These are phyloP conservation scores for Metalampra italica DNA, from an alignment of 2,888 invertebrate genomes.

Conservation along the genomic window DNA sequence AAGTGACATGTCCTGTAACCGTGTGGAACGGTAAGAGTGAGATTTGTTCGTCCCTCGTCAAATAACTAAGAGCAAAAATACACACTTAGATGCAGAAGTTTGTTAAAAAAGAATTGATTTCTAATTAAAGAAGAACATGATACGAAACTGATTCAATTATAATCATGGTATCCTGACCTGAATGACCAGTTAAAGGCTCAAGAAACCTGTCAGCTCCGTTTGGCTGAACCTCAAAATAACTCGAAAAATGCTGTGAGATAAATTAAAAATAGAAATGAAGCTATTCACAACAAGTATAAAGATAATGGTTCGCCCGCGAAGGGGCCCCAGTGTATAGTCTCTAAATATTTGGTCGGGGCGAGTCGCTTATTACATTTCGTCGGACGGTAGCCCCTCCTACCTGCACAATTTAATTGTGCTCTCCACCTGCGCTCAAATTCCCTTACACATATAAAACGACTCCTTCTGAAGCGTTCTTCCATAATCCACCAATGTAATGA, in stretches of 20 bases:
- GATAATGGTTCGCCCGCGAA: constrained; percentile 21
- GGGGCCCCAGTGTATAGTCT: constrained; percentile 34
- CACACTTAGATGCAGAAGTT: too few species aligned
- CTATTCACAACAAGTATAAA: constrained; percentile 1
- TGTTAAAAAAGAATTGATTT: too few species aligned
- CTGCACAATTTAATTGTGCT: constrained; percentile 67
- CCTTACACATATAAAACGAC: constrained; percentile 32
- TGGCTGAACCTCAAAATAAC: too few species aligned
- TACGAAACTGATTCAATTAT: too few species aligned
- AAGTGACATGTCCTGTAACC: too few species aligned
- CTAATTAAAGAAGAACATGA: too few species aligned
- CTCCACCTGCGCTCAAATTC: constrained; percentile 52
- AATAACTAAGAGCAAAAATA: too few species aligned
- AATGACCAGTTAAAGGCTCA: too few species aligned
- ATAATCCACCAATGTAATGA: constrained; percentile 22
- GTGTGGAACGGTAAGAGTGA: too few species aligned
- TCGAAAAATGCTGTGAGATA: constrained; percentile 7
- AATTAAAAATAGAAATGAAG: not conserved
- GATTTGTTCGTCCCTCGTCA: too few species aligned
- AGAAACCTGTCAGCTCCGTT: too few species aligned
- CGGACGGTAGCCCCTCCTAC: constrained; percentile 44
- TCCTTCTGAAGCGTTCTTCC: constrained; percentile 32
- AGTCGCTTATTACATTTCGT: constrained; percentile 69
- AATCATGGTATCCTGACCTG: too few species aligned
- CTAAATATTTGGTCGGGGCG: constrained; percentile 63